phyloP scores from a whole-genome alignment of 2,888 invertebrate genomes.

The Calliopum simillimum region DNA sequence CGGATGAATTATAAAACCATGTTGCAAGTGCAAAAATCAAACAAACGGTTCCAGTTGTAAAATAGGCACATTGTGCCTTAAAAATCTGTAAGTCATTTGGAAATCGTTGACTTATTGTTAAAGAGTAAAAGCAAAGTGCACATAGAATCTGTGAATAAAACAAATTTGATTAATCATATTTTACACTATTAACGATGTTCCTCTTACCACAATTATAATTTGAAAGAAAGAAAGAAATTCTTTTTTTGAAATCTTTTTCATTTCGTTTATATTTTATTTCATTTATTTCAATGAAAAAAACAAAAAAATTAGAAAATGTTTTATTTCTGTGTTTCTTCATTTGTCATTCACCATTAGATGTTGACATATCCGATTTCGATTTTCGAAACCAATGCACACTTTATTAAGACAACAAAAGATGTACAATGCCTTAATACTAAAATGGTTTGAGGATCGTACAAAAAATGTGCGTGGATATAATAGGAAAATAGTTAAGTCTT shows the following conservation, averaged over 20 bases:
- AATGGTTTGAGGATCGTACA: no score
- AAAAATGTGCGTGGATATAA: no score
- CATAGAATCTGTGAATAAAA: constrained; percentile 23
- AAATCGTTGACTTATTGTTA: constrained; percentile 12
- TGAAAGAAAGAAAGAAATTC: constrained; percentile 42
- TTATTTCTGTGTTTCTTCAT: background rate
- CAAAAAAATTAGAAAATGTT: background rate
- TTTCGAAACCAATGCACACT: no score
- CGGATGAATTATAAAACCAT: constrained; percentile 47
- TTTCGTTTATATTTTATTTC: background rate
- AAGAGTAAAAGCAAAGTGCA: background rate
- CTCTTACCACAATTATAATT: constrained; percentile 43
- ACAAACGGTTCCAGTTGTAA: background rate
- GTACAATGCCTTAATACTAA: no score
- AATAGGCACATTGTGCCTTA: constrained; percentile 13
- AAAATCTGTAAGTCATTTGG: constrained; percentile 30
- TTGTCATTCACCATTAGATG: no score
- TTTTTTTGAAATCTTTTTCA: constrained; percentile 24
- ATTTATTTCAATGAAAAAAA: background rate
- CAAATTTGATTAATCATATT: constrained; percentile 21
- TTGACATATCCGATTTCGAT: no score
- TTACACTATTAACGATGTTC: background rate
- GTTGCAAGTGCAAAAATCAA: constrained; percentile 36
- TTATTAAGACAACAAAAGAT: no score
- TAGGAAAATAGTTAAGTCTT: no score